Base-by-base conservation (phyloP, 2,113 vertebrate species). In the Trinectes maculatus region DNA sequence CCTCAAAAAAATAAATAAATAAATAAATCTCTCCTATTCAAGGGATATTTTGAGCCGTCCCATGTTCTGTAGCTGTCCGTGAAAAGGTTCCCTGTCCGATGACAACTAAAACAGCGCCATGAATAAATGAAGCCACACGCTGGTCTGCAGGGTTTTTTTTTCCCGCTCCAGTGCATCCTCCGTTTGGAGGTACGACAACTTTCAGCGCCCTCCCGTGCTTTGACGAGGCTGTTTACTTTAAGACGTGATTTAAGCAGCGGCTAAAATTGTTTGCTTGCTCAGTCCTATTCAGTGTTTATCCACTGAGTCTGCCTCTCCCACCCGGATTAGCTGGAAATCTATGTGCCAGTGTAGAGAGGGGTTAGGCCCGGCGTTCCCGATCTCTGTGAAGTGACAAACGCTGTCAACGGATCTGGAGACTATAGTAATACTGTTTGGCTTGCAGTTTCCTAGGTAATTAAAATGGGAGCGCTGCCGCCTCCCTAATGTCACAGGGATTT, bases 401-500 rank as follows among this genome's bases (percentile, higher is more conserved):
- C 56, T 57, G 64, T 82, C 49, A 82, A 79, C 54, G n/a, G 74
- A 73, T 79, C 42, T 48, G 47, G 47, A 67, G 59, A 73, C 47
- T 78, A 5, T 33, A 31, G 44, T 51, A 60, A 66, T 72, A 72
- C n/a, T 79, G 84, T 86, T 81, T 70, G 77, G 60, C 79, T 85
- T 79, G 80, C 84, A 76, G 67, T 86, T 88, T 88, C 54, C 15
- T 54, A 83, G 75, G 82, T 92, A 91, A 91, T 91, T 89, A 92
- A 86, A 85, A 84, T 15, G 46, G 71, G 78, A 84, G 76, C 71
- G 71, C 59, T 65, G 63, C 65, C 44, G 44, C 59, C 72, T 80
- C 73, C 77, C 64, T 72, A 53, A 84, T 79, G 86, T 85, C 83
- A 81, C 66, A 82, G 60, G 84, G 85, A 80, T 89, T 90, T 40